Base-by-base conservation (phyloP, 2,113 vertebrate species). In the Cheilinus undulatus region DNA sequence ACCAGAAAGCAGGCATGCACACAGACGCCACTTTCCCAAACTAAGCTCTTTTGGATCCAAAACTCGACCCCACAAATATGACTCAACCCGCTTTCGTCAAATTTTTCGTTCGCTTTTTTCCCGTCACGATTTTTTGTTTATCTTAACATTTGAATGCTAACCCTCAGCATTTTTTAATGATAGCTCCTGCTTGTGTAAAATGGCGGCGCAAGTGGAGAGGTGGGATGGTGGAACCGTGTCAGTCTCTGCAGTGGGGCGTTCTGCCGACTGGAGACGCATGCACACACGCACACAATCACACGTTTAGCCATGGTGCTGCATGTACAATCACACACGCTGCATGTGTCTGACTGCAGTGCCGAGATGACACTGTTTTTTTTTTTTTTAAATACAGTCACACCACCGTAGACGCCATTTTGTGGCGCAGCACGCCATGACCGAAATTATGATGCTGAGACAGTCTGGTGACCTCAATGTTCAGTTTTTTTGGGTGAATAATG, bases 361-460 rank as follows among this genome's bases (percentile, higher is more conserved):
- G 86, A 69, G 60, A 69, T 63, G 14, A 13, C 63, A 43, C 61
- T 20, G 19, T 26, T 6, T 15, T 17, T 19, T 42, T 42, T 17
- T 42, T 19, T 17, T 6, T 4, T 34, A 75, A 59, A 66, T 53
- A 50, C 73, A 89, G 71, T 73, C 82, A 83, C 60, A 66, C 87
- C 78, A 82, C 72, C 65, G 3, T 24, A 24, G 80, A 56, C 82
- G 87, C 90, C 91, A 91, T 92, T 92, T 92, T 91, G 89, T 83
- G 80, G 66, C 43, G 13, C 15, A 45, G 80, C 70, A 75, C 57
- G 22, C 62, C 72, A 67, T 28, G 40, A 69, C 67, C 73, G 40
- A 73, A 72, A 81, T 83, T 27, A 68, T 15, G 66, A 78, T n/a
- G 49, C 74, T 61, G 57, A 79, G 58, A 45, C 43, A 48, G 65